phyloP scores from a whole-genome alignment of 2,797 vertebrate genomes.

The Lacerta bilineata region DNA sequence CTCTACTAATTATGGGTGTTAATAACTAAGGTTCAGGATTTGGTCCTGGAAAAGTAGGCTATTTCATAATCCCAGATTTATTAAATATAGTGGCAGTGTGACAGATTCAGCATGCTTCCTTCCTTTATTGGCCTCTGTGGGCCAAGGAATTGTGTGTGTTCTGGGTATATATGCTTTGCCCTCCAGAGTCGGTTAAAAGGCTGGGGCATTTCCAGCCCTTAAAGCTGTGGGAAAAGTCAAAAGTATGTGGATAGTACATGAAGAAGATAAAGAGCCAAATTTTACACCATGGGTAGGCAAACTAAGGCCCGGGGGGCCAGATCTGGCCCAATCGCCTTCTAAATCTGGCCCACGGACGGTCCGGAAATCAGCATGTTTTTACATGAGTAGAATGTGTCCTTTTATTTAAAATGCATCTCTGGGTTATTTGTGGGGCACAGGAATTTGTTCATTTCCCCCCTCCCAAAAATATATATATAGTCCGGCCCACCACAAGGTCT shows the following conservation, averaged over 20 bases:
- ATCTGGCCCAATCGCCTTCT: no score
- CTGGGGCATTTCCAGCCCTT: not conserved
- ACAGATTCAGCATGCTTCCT: not conserved
- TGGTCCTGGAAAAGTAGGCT: not conserved
- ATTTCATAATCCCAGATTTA: not conserved
- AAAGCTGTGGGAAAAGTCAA: no score
- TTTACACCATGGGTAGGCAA: no score
- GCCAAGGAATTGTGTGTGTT: not conserved
- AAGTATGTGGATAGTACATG: not conserved
- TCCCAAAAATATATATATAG: no score
- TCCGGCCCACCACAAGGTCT: no score
- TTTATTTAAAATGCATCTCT: no score
- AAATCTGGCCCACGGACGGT: accelerated
- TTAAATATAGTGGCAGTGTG: not conserved
- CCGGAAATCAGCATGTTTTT: no score
- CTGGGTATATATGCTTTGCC: not conserved
- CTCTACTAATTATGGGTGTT: not conserved
- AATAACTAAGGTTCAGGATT: conserved; percentile 7
- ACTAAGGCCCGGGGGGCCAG: no score
- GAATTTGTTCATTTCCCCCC: no score
- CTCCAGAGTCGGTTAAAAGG: not conserved
- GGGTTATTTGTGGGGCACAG: no score
- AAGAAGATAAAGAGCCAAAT: not conserved
- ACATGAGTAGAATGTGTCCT: no score
- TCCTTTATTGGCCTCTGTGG: not conserved